Percentiles rank a stretch among this genome's conserved stretches.
Conservation (phyloP, 1,140 invertebrate species). For the Chelonus insularis region DNA sequence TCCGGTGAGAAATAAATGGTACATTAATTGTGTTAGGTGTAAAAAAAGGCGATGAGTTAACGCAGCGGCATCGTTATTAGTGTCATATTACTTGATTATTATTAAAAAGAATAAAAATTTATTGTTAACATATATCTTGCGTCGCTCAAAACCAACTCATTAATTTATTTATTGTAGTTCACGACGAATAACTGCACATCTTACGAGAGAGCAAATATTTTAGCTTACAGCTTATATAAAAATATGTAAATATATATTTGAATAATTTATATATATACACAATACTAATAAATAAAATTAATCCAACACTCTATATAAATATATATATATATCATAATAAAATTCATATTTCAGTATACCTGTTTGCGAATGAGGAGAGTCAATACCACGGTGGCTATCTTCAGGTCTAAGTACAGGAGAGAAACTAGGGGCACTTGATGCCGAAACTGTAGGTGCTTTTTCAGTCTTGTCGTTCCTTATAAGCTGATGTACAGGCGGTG, state of each 20-base stretch:
- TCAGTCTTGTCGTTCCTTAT: constrained; percentile 62
- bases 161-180: no score
- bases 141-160: no score
- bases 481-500: constrained; percentile 58
- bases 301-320: no score
- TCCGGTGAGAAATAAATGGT: no score
- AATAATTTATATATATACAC: no score
- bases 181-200: no score
- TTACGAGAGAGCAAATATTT: no score
- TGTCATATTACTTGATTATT: constrained; percentile 1
- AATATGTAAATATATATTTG: no score
- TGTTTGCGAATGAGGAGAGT: constrained; percentile 59
- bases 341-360: constrained; percentile 43
- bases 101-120: no score
- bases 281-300: no score
- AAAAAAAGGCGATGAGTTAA: constrained; percentile 16
- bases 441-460: constrained; percentile 57
- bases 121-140: constrained; percentile 1
- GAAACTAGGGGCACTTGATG: constrained; percentile 57
- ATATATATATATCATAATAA: no score
- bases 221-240: no score
- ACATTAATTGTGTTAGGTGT: neutral
- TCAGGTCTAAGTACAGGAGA: constrained; percentile 57
- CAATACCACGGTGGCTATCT: constrained; percentile 56
- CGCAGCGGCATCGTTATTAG: constrained; percentile 13